phyloP scores from a whole-genome alignment of 1,140 invertebrate species.

The Zaprionus africanus region DNA sequence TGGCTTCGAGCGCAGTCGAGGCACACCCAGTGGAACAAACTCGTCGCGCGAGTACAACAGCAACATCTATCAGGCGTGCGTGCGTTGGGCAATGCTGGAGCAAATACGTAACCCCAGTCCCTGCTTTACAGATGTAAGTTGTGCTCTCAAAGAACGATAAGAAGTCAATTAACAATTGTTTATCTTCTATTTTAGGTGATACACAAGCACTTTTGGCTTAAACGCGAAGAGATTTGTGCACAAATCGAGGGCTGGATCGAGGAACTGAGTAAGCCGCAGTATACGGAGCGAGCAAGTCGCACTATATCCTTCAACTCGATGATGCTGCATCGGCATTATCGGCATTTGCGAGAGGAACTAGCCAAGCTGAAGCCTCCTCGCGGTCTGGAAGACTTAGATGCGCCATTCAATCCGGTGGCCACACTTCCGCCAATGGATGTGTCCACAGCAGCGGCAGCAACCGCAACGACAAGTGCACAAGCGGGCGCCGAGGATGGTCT shows the following conservation, averaged over 20 bases:
- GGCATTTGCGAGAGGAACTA: constrained; percentile 91
- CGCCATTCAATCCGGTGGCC: constrained; percentile 86
- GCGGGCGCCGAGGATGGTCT: constrained; percentile 61
- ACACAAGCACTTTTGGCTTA: constrained; percentile 97
- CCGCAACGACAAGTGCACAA: constrained; percentile 52
- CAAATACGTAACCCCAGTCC: constrained; percentile 95
- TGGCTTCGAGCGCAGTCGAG: constrained; percentile 96
- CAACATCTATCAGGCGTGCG: constrained; percentile 97
- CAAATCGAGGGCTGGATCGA: constrained; percentile 96
- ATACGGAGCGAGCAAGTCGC: constrained; percentile 88
- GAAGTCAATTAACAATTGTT: not conserved
- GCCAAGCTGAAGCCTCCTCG: constrained; percentile 91
- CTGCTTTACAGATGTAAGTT: constrained; percentile 94
- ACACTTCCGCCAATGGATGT: constrained; percentile 75
- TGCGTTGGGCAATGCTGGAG: constrained; percentile 98
- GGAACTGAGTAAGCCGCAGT: constrained; percentile 92
- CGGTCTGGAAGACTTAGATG: constrained; percentile 89
- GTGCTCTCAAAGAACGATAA: not conserved
- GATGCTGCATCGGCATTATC: constrained; percentile 91
- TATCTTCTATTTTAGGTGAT: constrained; percentile 88
- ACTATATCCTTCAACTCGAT: constrained; percentile 91
- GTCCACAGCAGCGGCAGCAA: constrained; percentile 45
- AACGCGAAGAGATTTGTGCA: constrained; percentile 94
- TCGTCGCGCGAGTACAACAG: constrained; percentile 97
- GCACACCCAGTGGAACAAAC: constrained; percentile 93